Evolutionary conservation across 2,797 vertebrate genomes (phyloP).

Genomic region (Sebastes reedi): DNA sequence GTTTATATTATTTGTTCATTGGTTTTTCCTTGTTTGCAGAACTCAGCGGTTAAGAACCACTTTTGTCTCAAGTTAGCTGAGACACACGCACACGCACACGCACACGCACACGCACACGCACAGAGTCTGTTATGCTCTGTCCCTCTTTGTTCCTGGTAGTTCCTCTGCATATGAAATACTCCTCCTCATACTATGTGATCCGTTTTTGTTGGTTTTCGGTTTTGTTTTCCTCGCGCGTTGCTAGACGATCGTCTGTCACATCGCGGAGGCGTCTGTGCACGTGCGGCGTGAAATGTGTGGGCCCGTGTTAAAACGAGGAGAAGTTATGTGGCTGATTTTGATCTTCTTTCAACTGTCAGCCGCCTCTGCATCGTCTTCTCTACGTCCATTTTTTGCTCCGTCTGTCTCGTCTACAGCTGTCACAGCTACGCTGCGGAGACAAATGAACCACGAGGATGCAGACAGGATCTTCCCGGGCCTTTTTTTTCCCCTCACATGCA

Average conservation of each 20-base stretch:
- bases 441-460: constrained; percentile 32
- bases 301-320: constrained; percentile 12
- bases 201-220: constrained; percentile 27
- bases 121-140: constrained; percentile 10
- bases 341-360: constrained; percentile 50
- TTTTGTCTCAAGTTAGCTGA: constrained; percentile 18
- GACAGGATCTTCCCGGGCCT: constrained; percentile 27
- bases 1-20: constrained; percentile 28
- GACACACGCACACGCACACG: not conserved
- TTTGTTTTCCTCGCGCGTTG: not conserved
- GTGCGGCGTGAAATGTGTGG: constrained; percentile 8
- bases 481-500: not conserved
- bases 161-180: constrained; percentile 19
- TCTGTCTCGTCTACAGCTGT: constrained; percentile 36
- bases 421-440: constrained; percentile 15
- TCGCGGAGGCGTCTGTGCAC: constrained; percentile 26
- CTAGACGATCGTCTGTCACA: constrained; percentile 31
- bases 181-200: constrained; percentile 30
- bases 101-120: not conserved
- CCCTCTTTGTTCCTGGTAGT: constrained; percentile 29
- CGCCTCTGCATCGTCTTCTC: constrained; percentile 21
- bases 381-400: constrained; percentile 24
- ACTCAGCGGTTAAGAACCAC: constrained; percentile 4
- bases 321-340: constrained; percentile 42
- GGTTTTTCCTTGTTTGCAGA: constrained; percentile 30